These are phyloP conservation scores for Lepilemur ruficaudatus DNA, from an alignment of 2,797 vertebrate species.

Conservation along the genomic window DNA sequence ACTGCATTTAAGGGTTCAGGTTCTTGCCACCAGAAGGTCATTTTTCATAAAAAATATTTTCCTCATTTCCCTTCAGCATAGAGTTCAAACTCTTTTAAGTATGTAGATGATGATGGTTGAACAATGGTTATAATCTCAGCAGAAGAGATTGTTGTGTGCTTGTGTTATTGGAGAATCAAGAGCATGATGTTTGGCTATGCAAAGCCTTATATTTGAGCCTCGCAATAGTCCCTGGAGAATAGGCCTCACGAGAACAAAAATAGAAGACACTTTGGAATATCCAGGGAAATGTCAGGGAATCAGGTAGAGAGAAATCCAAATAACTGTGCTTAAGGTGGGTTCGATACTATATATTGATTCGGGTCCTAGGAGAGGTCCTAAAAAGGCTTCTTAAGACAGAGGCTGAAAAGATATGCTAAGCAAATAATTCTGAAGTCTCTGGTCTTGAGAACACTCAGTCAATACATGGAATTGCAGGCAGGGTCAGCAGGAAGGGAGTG, in stretches of 20 bases:
- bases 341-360: background rate
- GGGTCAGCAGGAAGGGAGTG: background rate
- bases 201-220: background rate
- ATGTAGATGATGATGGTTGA: background rate
- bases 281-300: background rate
- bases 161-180: background rate
- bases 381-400: background rate
- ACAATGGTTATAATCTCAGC: background rate
- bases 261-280: background rate
- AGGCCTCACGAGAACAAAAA: background rate
- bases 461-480: background rate
- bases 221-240: background rate
- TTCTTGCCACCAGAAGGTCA: slow-evolving; percentile 7
- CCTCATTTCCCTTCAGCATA: background rate
- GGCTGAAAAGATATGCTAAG: background rate
- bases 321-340: background rate
- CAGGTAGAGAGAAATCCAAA: background rate
- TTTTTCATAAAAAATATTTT: slow-evolving; percentile 20
- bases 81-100: background rate
- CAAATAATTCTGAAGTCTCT: background rate
- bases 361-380: background rate
- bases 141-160: background rate
- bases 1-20: background rate
- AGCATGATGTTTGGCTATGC: background rate
- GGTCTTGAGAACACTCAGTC: background rate